These are phyloP conservation scores for Acronicta leporina DNA, from an alignment of 2,888 invertebrate species.

Conservation along the genomic window DNA sequence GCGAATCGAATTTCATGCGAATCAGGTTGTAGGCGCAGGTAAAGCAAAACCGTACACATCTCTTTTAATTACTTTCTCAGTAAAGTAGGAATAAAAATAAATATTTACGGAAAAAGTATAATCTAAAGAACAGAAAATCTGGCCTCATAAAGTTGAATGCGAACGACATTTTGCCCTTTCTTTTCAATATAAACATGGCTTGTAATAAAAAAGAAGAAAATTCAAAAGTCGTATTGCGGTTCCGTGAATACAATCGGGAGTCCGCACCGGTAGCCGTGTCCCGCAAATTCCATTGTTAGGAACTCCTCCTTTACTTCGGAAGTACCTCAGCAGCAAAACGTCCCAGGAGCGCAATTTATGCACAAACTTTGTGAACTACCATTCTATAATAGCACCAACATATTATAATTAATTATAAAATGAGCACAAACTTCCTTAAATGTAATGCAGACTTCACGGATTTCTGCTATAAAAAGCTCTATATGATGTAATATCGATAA, in stretches of 20 bases:
- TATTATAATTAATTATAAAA: constrained; percentile 64
- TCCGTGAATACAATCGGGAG: constrained; percentile 35
- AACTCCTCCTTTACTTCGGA: constrained; percentile 47
- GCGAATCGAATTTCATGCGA: constrained; percentile 30
- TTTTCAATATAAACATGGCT: constrained; percentile 27
- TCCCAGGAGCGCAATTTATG: constrained; percentile 62
- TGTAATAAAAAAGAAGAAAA: constrained; percentile 30
- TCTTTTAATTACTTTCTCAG: neutral
- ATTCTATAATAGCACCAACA: constrained; percentile 51
- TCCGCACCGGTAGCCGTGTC: constrained; percentile 22
- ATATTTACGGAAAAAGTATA: neutral
- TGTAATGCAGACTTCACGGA: constrained; percentile 35
- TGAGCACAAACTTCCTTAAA: constrained; percentile 26
- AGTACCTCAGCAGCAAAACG: constrained; percentile 45
- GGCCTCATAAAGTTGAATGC: constrained; percentile 25
- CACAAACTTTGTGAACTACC: constrained; percentile 55
- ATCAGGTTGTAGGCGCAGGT: neutral
- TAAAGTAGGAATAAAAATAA: neutral
- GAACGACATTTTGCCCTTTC: constrained; percentile 29
- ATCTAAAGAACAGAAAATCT: constrained; percentile 5
- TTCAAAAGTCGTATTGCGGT: constrained; percentile 40
- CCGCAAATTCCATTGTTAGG: constrained; percentile 58
- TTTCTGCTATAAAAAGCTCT: constrained; percentile 13
- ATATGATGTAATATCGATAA: too few species aligned
- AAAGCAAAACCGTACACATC: neutral